phyloP scores from a whole-genome alignment of 1,140 invertebrate species.

The Drosophila fuyamai region DNA sequence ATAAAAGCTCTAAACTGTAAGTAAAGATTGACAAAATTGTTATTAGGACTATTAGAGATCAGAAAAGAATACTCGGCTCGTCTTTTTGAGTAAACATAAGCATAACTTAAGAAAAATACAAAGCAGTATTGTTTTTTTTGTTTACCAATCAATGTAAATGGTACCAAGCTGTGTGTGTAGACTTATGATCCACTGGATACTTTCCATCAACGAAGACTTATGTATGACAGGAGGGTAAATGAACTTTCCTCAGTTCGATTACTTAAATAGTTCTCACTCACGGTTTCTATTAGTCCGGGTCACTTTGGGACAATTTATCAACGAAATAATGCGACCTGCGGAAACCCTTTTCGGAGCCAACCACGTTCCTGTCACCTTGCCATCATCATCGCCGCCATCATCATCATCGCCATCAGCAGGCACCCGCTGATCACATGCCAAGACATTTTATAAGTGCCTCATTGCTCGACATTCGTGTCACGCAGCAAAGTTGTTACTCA shows the following conservation, averaged over 20 bases:
- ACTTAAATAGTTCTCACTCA: constrained; percentile 9
- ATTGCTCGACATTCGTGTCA: constrained; percentile 69
- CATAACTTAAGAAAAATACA: too few relatives aligned
- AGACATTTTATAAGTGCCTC: constrained; percentile 58
- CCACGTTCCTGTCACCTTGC: constrained; percentile 38
- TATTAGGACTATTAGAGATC: too few relatives aligned
- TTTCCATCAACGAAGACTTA: not conserved
- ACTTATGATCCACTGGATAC: too few relatives aligned
- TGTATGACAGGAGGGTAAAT: not conserved
- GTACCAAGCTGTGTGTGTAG: too few relatives aligned
- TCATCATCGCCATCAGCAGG: constrained; percentile 41
- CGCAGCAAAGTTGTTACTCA: constrained; percentile 82
- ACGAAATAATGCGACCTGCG: constrained; percentile 11
- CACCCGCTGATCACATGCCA: constrained; percentile 56
- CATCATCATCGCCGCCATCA: constrained; percentile 26
- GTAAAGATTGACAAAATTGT: too few relatives aligned
- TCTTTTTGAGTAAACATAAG: too few relatives aligned
- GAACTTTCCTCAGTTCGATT: constrained; percentile 12
- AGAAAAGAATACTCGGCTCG: too few relatives aligned
- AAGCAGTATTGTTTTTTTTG: too few relatives aligned
- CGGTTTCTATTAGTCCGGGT: constrained; percentile 26
- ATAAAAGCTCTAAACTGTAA: too few relatives aligned
- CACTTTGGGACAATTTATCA: constrained; percentile 38
- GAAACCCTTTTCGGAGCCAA: constrained; percentile 24
- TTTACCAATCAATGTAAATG: too few relatives aligned